Evolutionary conservation across 2,113 vertebrate genomes (phyloP).

Genomic region (Strix aluco): DNA sequence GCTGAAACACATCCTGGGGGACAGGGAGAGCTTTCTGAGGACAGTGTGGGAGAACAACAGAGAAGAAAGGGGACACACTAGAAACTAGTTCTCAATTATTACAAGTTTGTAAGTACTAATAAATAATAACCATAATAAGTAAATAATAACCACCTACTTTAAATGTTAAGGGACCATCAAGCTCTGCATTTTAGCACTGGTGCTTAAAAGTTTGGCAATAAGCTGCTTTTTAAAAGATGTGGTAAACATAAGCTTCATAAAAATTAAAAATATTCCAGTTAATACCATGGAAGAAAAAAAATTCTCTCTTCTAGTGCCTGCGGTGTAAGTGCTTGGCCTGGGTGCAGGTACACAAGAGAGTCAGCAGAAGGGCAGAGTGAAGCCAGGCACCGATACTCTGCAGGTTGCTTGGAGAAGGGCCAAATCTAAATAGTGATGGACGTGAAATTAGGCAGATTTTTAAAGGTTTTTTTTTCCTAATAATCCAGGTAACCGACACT

Average conservation of each 20-base stretch:
- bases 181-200: not conserved
- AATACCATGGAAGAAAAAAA: not conserved
- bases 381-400: not conserved
- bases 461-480: not conserved
- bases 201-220: not conserved
- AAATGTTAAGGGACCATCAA: not conserved
- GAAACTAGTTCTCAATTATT: not conserved
- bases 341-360: fast-evolving
- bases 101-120: not conserved
- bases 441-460: not conserved
- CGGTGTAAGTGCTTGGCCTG: not conserved
- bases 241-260: not conserved
- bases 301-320: not conserved
- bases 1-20: not conserved
- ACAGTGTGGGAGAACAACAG: not conserved
- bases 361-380: not conserved
- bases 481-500: not conserved
- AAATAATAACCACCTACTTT: not conserved
- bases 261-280: not conserved
- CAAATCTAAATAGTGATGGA: not conserved
- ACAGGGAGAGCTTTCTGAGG: not conserved
- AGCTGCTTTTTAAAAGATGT: not conserved
- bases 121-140: not conserved
- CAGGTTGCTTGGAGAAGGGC: not conserved
- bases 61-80: not conserved